Evolutionary conservation across 2,797 vertebrate species (phyloP).

Genomic region (Micromesistius poutassou): DNA sequence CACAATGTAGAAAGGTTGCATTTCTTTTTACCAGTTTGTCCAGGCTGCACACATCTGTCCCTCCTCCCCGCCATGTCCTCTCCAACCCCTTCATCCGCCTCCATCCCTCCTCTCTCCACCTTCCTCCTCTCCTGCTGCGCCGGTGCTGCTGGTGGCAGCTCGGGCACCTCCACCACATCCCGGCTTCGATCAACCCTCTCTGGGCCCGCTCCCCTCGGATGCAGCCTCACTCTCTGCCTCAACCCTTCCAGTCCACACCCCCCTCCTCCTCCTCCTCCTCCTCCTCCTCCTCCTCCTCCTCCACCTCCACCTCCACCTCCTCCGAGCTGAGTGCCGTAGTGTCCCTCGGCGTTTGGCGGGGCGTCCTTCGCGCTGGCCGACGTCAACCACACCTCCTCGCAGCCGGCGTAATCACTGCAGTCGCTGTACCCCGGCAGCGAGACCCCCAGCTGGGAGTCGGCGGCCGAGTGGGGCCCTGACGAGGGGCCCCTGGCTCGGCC

Average conservation of each 20-base stretch:
- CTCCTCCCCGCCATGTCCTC: conserved; percentile 48
- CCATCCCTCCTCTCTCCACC: conserved; percentile 58
- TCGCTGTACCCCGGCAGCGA: conserved; percentile 61
- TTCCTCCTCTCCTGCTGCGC: conserved; percentile 42
- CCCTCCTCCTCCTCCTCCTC: neutral
- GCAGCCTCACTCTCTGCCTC: conserved; percentile 56
- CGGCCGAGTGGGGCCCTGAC: conserved; percentile 3
- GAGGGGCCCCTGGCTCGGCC: conserved; percentile 55
- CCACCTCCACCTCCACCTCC: no score
- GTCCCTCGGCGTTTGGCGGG: conserved; percentile 46
- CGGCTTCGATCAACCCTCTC: conserved; percentile 67
- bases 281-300: neutral
- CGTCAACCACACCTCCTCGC: conserved; percentile 59
- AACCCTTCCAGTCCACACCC: conserved; percentile 3
- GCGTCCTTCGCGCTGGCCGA: conserved; percentile 38
- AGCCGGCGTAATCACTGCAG: conserved; percentile 55
- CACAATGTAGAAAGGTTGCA: neutral
- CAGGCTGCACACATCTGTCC: conserved; percentile 34
- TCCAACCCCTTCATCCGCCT: conserved; percentile 70
- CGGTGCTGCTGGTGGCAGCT: neutral
- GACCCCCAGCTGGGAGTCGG: conserved; percentile 62
- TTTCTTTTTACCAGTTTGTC: conserved; percentile 53
- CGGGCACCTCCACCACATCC: conserved; percentile 48
- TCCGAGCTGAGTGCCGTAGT: conserved; percentile 18
- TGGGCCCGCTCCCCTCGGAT: conserved; percentile 58